phyloP scores from a whole-genome alignment of 2,888 invertebrate genomes.

The Trissolcus brochymenae region DNA sequence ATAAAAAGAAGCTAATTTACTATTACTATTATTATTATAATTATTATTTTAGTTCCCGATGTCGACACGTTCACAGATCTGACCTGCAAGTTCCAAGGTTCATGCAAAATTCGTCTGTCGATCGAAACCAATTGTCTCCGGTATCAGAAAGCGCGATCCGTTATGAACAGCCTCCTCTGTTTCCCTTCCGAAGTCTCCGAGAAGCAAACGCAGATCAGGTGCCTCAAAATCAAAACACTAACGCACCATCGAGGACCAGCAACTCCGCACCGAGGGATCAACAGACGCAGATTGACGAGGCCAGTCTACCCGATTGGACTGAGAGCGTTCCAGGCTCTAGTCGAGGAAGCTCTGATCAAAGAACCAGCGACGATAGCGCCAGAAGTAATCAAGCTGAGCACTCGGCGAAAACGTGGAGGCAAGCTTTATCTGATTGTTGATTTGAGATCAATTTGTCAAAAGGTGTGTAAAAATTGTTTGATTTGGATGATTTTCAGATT shows the following conservation, averaged over 20 bases:
- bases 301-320: slow-evolving; percentile 6
- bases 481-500: too few relatives aligned
- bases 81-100: slow-evolving; percentile 14
- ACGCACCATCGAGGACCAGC: background rate
- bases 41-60: slow-evolving; percentile 26
- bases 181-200: slow-evolving; percentile 66
- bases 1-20: too few relatives aligned
- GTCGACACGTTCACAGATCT: slow-evolving; percentile 34
- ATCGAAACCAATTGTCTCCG: slow-evolving; percentile 64
- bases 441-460: too few relatives aligned
- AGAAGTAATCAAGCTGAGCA: too few relatives aligned
- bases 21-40: too few relatives aligned
- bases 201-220: slow-evolving; percentile 60
- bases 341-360: background rate
- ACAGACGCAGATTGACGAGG: slow-evolving; percentile 13
- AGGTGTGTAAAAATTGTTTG: too few relatives aligned
- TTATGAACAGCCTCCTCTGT: slow-evolving; percentile 67
- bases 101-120: slow-evolving; percentile 30
- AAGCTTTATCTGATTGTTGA: too few relatives aligned
- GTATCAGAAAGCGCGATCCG: slow-evolving; percentile 65
- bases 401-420: too few relatives aligned
- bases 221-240: too few relatives aligned
- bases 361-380: too few relatives aligned
- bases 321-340: slow-evolving; percentile 4
- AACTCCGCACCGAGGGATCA: slow-evolving; percentile 21